phyloP scores from a whole-genome alignment of 2,888 invertebrate genomes.

The Andrena hattorfiana region DNA sequence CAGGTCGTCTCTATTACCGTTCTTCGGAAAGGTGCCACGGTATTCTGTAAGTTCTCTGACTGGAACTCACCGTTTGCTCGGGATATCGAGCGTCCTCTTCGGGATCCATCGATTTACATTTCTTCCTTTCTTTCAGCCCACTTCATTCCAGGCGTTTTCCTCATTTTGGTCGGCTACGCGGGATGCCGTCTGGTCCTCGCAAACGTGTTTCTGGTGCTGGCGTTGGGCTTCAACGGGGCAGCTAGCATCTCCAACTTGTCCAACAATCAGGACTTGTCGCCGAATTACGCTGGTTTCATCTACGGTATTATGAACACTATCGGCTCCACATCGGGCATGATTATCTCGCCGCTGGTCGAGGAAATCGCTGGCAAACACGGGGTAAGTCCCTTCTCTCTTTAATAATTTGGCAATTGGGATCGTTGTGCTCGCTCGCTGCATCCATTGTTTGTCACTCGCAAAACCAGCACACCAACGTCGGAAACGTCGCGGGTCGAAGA shows the following conservation, averaged over 20 bases:
- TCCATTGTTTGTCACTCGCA: not conserved
- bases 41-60: slow-evolving; percentile 76
- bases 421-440: not conserved
- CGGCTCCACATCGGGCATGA: slow-evolving; percentile 90
- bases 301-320: slow-evolving; percentile 91
- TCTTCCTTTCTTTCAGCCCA: slow-evolving; percentile 85
- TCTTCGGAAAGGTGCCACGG: slow-evolving; percentile 77
- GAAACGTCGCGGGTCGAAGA: not conserved
- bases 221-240: slow-evolving; percentile 81
- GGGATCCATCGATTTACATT: not conserved
- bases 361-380: slow-evolving; percentile 86
- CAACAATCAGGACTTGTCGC: slow-evolving; percentile 89
- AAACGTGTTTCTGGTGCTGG: slow-evolving; percentile 77
- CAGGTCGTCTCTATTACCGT: slow-evolving; percentile 84
- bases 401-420: not conserved
- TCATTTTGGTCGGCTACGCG: slow-evolving; percentile 80
- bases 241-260: slow-evolving; percentile 86
- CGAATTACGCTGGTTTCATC: slow-evolving; percentile 90
- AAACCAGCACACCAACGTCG: not conserved
- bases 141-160: slow-evolving; percentile 87
- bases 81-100: too few species aligned
- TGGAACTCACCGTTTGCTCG: not conserved
- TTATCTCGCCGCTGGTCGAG: slow-evolving; percentile 90
- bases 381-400: slow-evolving; percentile 82
- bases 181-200: slow-evolving; percentile 75